phyloP scores from a whole-genome alignment of 2,888 invertebrate genomes.

The Eristalinus aeneus region DNA sequence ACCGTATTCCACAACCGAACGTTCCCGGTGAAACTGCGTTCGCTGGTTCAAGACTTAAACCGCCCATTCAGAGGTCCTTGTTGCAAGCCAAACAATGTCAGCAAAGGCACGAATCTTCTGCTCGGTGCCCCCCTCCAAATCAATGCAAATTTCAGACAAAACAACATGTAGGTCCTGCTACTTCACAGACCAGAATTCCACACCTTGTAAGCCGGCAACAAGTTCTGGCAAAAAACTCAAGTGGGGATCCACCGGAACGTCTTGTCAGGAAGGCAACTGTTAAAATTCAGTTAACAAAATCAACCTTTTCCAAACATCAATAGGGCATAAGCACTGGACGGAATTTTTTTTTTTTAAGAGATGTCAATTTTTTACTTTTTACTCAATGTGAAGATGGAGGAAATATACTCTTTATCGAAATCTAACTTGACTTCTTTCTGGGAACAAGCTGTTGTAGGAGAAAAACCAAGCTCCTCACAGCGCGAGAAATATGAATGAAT shows the following conservation, averaged over 20 bases:
- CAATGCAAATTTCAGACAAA: not conserved
- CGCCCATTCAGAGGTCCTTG: not conserved
- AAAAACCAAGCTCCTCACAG: not conserved
- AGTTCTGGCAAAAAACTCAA: not conserved
- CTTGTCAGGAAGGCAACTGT: slow-evolving; percentile 46
- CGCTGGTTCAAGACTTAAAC: not conserved
- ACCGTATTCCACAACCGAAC: not conserved
- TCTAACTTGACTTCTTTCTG: too few relatives aligned
- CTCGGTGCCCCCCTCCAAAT: not conserved
- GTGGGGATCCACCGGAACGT: slow-evolving; percentile 19
- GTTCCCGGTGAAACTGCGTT: not conserved
- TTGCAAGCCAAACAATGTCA: not conserved
- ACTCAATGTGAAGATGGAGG: too few relatives aligned
- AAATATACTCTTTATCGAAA: too few relatives aligned
- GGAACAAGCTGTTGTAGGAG: too few relatives aligned
- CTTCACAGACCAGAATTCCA: slow-evolving; percentile 5
- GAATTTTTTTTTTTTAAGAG: too few relatives aligned
- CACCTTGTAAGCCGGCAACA: not conserved
- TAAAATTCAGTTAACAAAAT: slow-evolving; percentile 37
- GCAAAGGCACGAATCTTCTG: not conserved
- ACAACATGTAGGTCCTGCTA: not conserved
- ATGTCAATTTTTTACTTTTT: too few relatives aligned
- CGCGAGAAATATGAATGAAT: too few relatives aligned
- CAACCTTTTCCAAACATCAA: slow-evolving; percentile 36
- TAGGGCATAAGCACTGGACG: too few relatives aligned